Conservation (phyloP, 1,140 invertebrate genomes). For the Macrobrachium nipponense region DNA sequence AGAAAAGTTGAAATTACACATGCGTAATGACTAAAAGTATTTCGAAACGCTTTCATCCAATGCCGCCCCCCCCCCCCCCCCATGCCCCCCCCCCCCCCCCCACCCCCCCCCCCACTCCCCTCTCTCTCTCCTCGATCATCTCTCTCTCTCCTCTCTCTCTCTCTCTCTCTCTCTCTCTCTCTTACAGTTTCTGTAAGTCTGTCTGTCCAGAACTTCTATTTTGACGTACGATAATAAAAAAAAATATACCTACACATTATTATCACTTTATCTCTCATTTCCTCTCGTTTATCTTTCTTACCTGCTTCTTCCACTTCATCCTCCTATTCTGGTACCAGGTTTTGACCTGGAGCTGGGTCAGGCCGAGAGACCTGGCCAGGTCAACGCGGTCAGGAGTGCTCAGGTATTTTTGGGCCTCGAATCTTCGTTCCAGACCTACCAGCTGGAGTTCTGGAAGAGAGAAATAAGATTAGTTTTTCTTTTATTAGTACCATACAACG, state of each 20-base stretch:
- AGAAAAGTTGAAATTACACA: neutral
- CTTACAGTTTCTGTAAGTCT: neutral
- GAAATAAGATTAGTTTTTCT: neutral
- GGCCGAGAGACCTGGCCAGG: slow-evolving; percentile 42
- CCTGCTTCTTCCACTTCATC: slow-evolving; percentile 60
- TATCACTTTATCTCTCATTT: neutral
- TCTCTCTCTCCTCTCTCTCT: too few relatives aligned
- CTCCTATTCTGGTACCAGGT: slow-evolving; percentile 57
- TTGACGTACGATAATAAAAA: neutral
- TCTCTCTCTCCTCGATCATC: too few relatives aligned
- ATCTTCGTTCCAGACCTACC: slow-evolving; percentile 43
- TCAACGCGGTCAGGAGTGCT: slow-evolving; percentile 52
- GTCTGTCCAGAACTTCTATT: too few relatives aligned
- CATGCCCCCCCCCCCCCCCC: too few relatives aligned
- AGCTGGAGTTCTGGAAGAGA: slow-evolving; percentile 42
- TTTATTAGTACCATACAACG: neutral
- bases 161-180: neutral
- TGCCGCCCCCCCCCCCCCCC: too few relatives aligned
- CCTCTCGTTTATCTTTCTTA: neutral
- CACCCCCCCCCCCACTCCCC: too few relatives aligned
- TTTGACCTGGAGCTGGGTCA: slow-evolving; percentile 54
- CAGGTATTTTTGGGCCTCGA: slow-evolving; percentile 54
- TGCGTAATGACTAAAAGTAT: too few relatives aligned
- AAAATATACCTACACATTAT: neutral
- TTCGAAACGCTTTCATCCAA: too few relatives aligned